Conservation (phyloP, 2,888 invertebrate species). For the Nymphalis c-album region DNA sequence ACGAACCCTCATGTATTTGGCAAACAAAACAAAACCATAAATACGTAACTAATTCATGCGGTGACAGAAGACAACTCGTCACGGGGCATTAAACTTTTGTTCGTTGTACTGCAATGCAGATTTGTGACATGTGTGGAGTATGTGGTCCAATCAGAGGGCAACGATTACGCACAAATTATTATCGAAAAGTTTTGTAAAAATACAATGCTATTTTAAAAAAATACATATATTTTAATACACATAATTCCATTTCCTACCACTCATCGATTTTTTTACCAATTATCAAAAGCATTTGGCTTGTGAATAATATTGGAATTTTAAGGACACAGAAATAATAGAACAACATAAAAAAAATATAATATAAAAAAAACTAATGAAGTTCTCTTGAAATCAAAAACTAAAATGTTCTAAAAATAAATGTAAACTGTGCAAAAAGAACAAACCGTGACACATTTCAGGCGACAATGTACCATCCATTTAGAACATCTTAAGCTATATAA, state of each 20-base stretch:
- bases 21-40: slow-evolving; percentile 29
- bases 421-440: neutral
- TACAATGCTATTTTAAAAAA: neutral
- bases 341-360: neutral
- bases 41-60: slow-evolving; percentile 34
- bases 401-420: neutral
- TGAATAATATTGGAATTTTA: too few species aligned
- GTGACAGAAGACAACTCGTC: slow-evolving; percentile 41
- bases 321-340: too few species aligned
- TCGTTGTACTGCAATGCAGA: slow-evolving; percentile 41
- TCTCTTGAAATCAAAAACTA: neutral
- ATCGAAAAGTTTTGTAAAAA: slow-evolving; percentile 1
- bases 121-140: slow-evolving; percentile 40
- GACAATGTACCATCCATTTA: slow-evolving; percentile 4
- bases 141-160: slow-evolving; percentile 35
- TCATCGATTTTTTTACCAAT: too few species aligned
- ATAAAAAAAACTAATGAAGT: too few species aligned
- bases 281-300: too few species aligned
- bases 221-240: neutral
- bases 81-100: slow-evolving; percentile 40
- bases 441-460: neutral
- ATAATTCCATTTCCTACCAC: too few species aligned
- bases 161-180: slow-evolving; percentile 29
- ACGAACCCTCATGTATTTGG: slow-evolving; percentile 5
- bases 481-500: slow-evolving; percentile 21